Evolutionary conservation across 2,113 vertebrate species (phyloP).

Genomic region (Noturus placidus): DNA sequence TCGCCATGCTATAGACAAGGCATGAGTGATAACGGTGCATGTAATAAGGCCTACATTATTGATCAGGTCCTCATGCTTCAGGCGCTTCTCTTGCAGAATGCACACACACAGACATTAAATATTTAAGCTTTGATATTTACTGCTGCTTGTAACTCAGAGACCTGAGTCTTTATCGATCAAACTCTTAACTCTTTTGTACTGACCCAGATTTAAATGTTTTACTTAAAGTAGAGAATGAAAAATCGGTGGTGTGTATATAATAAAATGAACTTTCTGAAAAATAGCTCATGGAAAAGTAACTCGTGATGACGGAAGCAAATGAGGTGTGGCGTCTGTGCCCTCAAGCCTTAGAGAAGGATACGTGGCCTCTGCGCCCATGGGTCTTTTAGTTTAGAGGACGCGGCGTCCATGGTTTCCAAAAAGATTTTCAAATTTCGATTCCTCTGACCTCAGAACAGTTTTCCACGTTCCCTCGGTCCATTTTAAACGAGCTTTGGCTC

Average conservation of each 20-base stretch:
- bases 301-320: neutral
- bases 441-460: too few species aligned
- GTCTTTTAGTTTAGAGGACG: neutral
- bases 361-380: neutral
- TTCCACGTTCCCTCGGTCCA: too few species aligned
- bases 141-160: constrained; percentile 15
- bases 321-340: neutral
- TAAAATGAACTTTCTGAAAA: too few species aligned
- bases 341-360: neutral
- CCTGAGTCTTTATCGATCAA: constrained; percentile 18
- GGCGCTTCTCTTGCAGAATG: constrained; percentile 12
- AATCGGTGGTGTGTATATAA: neutral
- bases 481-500: too few species aligned
- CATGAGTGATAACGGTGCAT: constrained; percentile 34
- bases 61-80: constrained; percentile 32
- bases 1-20: constrained; percentile 9
- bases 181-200: constrained; percentile 9
- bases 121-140: constrained; percentile 47
- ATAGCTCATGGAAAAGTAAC: neutral
- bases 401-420: too few species aligned
- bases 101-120: constrained; percentile 40
- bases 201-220: neutral
- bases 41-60: constrained; percentile 53
- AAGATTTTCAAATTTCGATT: too few species aligned
- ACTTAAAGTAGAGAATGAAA: neutral